A percentile compares a stretch with the other conserved stretches of the same genome.
Conservation (phyloP, 2,797 vertebrate species). For the Amblyopsis hoosieri region DNA sequence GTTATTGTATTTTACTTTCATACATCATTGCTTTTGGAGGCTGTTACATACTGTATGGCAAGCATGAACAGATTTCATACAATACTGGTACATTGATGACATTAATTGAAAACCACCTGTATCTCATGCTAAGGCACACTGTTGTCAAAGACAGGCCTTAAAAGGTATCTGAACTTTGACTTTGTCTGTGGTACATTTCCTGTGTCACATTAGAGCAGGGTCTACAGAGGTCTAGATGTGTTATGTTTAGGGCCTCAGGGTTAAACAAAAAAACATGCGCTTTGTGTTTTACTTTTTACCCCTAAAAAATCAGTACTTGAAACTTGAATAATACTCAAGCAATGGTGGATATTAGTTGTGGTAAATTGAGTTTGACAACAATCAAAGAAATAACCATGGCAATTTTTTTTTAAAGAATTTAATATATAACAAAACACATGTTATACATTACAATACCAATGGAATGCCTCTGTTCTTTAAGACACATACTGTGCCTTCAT, state of each 20-base stretch:
- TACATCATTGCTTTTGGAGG: background rate
- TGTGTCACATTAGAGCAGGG: conserved; percentile 16
- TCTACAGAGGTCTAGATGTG: conserved; percentile 22
- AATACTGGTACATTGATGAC: background rate
- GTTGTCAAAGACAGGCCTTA: conserved; percentile 2
- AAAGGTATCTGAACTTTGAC: background rate
- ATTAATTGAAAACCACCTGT: conserved; percentile 1
- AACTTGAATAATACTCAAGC: background rate
- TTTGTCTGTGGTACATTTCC: background rate
- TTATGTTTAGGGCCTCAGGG: conserved; percentile 13
- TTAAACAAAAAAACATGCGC: conserved; percentile 17
- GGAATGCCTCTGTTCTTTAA: conserved; percentile 60
- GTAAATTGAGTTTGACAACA: conserved; percentile 37
- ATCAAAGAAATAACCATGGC: conserved; percentile 35
- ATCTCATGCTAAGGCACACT: conserved; percentile 5
- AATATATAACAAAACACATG: conserved; percentile 66
- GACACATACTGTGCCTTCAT: conserved; percentile 45
- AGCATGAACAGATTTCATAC: background rate
- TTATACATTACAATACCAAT: conserved; percentile 56
- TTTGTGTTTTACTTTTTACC: conserved; percentile 5
- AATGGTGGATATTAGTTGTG: conserved; percentile 4
- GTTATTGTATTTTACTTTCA: too few species aligned
- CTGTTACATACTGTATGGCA: background rate
- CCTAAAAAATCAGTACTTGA: conserved; percentile 15
- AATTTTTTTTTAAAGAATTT: conserved; percentile 49